A percentile compares a stretch with the other conserved stretches of the same genome.
phyloP scores from a whole-genome alignment of 2,797 vertebrate species.

The Crotalus adamanteus region DNA sequence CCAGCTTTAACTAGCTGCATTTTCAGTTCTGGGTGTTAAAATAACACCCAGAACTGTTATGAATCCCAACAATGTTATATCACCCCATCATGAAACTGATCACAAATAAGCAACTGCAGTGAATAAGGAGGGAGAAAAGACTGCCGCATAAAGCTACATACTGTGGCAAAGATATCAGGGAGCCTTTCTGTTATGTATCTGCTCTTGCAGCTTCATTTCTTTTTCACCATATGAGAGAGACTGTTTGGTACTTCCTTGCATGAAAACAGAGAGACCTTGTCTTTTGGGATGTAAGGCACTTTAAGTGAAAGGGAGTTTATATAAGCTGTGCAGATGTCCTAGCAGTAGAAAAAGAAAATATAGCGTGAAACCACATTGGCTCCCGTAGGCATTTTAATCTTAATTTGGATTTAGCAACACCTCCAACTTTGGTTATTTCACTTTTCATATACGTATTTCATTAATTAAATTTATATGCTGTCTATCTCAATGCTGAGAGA shows the following conservation, averaged over 20 bases:
- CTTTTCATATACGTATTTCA: background rate
- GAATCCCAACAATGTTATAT: background rate
- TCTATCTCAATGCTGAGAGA: background rate
- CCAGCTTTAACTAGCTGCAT: background rate
- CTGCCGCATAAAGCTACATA: background rate
- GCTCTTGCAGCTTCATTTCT: background rate
- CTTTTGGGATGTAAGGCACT: background rate
- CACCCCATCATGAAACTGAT: background rate
- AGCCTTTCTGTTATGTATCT: background rate
- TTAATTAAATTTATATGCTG: background rate
- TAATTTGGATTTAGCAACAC: background rate
- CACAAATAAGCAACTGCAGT: background rate
- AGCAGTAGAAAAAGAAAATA: background rate
- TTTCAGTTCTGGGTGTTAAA: background rate
- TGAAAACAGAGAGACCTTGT: background rate
- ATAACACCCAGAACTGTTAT: background rate
- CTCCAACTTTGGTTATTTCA: background rate
- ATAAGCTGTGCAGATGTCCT: background rate
- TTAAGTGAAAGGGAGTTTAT: background rate
- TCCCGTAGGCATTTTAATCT: background rate
- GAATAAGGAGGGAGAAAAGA: background rate
- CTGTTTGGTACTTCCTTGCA: background rate
- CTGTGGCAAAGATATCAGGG: background rate
- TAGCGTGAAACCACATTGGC: background rate
- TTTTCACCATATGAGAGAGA: background rate